A percentile compares a stretch with the other conserved stretches of the same genome.
Evolutionary conservation across 2,888 invertebrate species (phyloP).

Genomic region (Nephrotoma flavescens): DNA sequence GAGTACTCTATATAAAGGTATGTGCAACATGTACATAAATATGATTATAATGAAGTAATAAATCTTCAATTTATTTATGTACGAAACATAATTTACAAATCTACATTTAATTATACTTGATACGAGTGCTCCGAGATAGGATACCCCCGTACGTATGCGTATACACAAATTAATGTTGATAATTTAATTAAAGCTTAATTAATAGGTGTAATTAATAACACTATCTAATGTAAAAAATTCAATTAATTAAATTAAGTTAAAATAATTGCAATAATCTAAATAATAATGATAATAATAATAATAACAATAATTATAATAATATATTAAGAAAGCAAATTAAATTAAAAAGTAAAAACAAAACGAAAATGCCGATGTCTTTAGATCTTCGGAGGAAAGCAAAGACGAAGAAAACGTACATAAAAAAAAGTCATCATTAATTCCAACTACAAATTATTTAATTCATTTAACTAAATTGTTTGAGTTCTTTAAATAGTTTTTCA

Average conservation of each 20-base stretch:
- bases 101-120: background rate
- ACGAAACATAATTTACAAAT: background rate
- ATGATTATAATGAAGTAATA: background rate
- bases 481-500: background rate
- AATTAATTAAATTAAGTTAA: background rate
- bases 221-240: background rate
- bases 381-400: background rate
- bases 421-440: conserved; percentile 1
- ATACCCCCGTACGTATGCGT: background rate
- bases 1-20: background rate
- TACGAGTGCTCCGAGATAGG: background rate
- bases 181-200: background rate
- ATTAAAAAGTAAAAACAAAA: background rate
- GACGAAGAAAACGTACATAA: background rate
- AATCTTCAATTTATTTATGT: background rate
- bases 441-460: conserved; percentile 5
- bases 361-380: background rate
- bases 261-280: background rate
- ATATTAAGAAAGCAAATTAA: background rate
- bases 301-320: background rate
- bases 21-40: background rate
- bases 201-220: background rate
- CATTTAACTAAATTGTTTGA: conserved; percentile 3
- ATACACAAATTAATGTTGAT: background rate
- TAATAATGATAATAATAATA: background rate